Base-by-base conservation (phyloP, 2,113 vertebrate genomes). In the Osmerus mordax region DNA sequence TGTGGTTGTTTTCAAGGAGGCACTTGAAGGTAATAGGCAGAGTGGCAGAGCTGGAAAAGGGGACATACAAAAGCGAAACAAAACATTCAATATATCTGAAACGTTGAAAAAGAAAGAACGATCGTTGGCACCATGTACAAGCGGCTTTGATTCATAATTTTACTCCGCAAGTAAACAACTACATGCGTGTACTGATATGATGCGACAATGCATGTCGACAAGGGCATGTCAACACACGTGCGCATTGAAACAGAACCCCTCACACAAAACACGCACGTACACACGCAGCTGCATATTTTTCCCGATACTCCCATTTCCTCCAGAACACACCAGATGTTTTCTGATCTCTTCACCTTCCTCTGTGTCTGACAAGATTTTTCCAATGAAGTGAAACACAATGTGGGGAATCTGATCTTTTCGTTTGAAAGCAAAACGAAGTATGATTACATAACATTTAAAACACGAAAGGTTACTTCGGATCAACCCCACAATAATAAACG, bases 21-120 rank as follows among this genome's bases (percentile, higher is more conserved):
- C 97, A 99, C 93, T 98, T 98, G 92, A 99, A 99, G 78, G 97
- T 99, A 90, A 99, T 98, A 91, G 97, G 97, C 93, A 99, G 83
- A 0, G 97, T 99, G 89, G 97, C 97, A 73, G 96, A 98, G 88
- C 97, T 99, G 91, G 28, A 75, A 5, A 47, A 47, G 9, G 41
- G 41, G 41, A 5, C 41, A 47, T 8, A 47, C 41, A 13, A 65
- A 29, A 52, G 36, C 19, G 2, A 1, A 21, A 65, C 9, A 29
- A 1, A 18, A 60, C 58, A 76, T 5, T 47, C 41, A 47, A 47
- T 5, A 47, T 47, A 47, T 47, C 9, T 47, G 41, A 47, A 47
- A 47, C 41, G 9, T 47, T 1, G 9, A n/a, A n/a, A n/a, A n/a
- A n/a, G n/a, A n/a, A n/a, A 18, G 54, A 56, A n/a, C 1, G 0